Evolutionary conservation across 2,797 vertebrate species (phyloP).

Genomic region (Myotis pilosus): DNA sequence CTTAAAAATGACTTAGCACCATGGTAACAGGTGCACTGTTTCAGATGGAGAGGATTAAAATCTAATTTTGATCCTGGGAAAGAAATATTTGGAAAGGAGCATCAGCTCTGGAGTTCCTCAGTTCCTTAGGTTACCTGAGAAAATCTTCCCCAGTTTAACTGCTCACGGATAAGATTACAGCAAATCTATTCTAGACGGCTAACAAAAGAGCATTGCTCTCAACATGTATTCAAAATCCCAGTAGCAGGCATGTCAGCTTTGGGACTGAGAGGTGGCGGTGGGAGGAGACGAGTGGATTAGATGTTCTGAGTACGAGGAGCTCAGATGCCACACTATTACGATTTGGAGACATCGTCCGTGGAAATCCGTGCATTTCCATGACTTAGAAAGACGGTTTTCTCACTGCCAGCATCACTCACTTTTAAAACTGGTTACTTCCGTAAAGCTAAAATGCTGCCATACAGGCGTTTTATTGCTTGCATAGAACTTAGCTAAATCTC

Average conservation of each 20-base stretch:
- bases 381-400: neutral
- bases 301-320: neutral
- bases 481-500: neutral
- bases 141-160: neutral
- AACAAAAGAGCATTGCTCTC: neutral
- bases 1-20: slow-evolving; percentile 2
- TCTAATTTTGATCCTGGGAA: slow-evolving; percentile 33
- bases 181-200: neutral
- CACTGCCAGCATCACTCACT: neutral
- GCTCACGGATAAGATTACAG: neutral
- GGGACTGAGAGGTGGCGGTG: neutral
- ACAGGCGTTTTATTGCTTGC: neutral
- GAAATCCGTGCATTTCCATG: neutral
- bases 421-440: neutral
- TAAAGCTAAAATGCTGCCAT: neutral
- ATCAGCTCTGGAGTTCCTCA: neutral
- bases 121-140: neutral
- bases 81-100: neutral
- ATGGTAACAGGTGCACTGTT: neutral
- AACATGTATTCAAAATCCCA: neutral
- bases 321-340: neutral
- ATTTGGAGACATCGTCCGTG: neutral
- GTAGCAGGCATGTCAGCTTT: neutral
- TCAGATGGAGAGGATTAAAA: slow-evolving; percentile 39
- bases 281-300: neutral